Evolutionary conservation across 2,888 invertebrate genomes (phyloP), one percentile per base, ranked within the genome.

Genomic region (Pammene aurita): DNA sequence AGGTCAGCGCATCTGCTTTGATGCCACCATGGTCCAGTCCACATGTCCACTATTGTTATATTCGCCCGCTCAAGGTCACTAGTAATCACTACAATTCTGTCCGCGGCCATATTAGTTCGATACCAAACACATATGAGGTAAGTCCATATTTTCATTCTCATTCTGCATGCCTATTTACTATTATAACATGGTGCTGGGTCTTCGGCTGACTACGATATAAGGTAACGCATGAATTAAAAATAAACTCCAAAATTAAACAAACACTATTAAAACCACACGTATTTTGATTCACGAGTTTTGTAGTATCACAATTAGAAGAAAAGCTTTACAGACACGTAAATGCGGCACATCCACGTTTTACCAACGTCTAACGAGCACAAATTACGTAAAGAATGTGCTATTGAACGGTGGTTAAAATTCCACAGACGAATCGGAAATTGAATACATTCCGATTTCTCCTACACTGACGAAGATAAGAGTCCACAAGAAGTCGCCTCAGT

Each of bases 361-460:
- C 77, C 83, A 85, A 89, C 87, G 84, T 72, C 79, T 91, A 90
- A 90, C 84, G 78, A 78, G 74, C 73, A 75, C 71, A 77, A 73
- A 69, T 58, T 69, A 77, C 77, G 70, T 72, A 79, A 77, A 79
- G 76, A 80, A 73, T 72, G 78, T 74, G 76, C 74, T 78, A 83
- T 78, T 85, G 84, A 88, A 81, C 74, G 73, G 70, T 65, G 78
- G 82, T 86, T 90, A 81, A 85, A 83, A 84, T 89, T 94, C 93
- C 94, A 90, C 95, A 96, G 96, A 96, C 93, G 94, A 95, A 83
- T 92, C 95, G 80, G 95, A 95, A 91, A 95, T 96, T 84, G 96
- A 96, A 93, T 96, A 96, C 87, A 95, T 96, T 87, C 96, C 96
- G 81, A 95, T 96, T 80, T 95, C 96, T 74, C 95, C 96, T 60